Evolutionary conservation across 1,140 invertebrate genomes (phyloP).

Genomic region (Trinorchestia longiramus): DNA sequence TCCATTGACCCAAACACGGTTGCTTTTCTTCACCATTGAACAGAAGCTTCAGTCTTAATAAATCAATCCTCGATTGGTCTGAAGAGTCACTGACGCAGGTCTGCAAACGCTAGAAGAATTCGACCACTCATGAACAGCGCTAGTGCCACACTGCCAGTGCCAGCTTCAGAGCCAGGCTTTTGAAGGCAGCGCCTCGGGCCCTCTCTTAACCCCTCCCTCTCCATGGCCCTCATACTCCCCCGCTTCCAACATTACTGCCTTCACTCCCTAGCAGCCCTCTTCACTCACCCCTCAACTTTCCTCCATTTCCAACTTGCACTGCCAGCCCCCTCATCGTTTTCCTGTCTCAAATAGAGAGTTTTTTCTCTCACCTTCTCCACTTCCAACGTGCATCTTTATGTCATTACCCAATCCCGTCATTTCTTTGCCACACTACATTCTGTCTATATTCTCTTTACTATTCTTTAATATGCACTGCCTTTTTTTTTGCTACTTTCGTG

Average conservation of each 20-base stretch:
- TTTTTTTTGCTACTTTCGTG: neutral
- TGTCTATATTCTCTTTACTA: no score
- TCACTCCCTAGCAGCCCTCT: neutral
- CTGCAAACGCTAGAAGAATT: neutral
- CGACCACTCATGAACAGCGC: neutral
- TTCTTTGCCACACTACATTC: neutral
- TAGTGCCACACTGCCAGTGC: neutral
- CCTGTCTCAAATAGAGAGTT: neutral
- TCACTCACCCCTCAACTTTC: neutral
- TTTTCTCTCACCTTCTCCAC: neutral
- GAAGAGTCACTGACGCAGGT: neutral
- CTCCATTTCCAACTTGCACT: neutral
- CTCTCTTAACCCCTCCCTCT: neutral
- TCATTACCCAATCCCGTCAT: neutral
- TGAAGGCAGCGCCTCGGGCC: slow-evolving; percentile 27
- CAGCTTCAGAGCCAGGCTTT: neutral
- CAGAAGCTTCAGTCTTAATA: neutral
- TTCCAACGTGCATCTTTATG: neutral
- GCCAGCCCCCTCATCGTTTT: neutral
- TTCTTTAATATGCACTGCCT: neutral
- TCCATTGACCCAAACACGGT: neutral
- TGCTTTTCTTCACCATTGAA: neutral
- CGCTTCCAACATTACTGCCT: neutral
- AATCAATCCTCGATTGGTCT: neutral
- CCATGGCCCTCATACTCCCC: neutral